Evolutionary conservation across 2,113 vertebrate genomes (phyloP).

Genomic region (Clarias gariepinus): DNA sequence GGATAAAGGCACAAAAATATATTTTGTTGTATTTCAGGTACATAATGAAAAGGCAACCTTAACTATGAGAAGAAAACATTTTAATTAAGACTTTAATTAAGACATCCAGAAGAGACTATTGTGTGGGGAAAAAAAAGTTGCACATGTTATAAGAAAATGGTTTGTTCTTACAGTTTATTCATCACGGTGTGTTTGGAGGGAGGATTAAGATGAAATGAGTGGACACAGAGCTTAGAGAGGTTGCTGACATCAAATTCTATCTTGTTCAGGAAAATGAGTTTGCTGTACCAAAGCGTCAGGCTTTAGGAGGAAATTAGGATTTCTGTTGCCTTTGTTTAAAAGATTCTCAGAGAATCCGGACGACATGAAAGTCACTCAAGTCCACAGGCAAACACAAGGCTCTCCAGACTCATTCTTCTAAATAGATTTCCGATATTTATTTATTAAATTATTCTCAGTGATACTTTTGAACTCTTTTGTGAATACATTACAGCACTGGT

Average conservation of each 20-base stretch:
- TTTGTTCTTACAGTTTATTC: constrained; percentile 83
- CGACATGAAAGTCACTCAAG: constrained; percentile 72
- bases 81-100: constrained; percentile 86
- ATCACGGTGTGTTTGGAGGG: constrained; percentile 80
- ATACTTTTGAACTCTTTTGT: constrained; percentile 77
- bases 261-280: constrained; percentile 63
- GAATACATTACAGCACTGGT: constrained; percentile 89
- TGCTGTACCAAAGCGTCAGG: constrained; percentile 54
- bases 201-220: constrained; percentile 61
- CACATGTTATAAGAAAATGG: constrained; percentile 85
- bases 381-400: constrained; percentile 13
- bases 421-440: constrained; percentile 94
- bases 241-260: constrained; percentile 64
- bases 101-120: constrained; percentile 87
- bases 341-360: constrained; percentile 62
- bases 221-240: constrained; percentile 72
- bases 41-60: constrained; percentile 89
- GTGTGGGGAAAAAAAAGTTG: constrained; percentile 81
- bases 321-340: constrained; percentile 67
- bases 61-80: constrained; percentile 86
- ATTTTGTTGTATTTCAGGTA: constrained; percentile 99
- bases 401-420: constrained; percentile 78
- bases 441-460: constrained; percentile 91
- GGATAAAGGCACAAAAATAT: constrained; percentile 95
- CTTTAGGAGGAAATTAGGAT: constrained; percentile 39